A percentile compares a stretch with the other conserved stretches of the same genome.
Conservation (phyloP, 92 coral and sea anemone species). For the Porites cylindrica region DNA sequence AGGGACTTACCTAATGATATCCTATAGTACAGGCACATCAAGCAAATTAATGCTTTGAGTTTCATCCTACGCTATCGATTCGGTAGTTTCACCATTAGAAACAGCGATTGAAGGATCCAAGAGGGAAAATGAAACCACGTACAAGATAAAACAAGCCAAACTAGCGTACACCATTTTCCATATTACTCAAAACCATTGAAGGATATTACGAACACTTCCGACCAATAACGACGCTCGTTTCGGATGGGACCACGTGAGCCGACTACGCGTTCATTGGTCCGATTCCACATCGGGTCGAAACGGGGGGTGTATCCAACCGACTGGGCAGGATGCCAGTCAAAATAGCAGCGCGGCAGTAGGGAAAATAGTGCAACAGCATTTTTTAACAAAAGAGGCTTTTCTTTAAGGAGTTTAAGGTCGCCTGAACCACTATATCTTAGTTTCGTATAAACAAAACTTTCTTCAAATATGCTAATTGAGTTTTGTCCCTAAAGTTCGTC, state of each 20-base stretch:
- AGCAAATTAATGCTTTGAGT: slow-evolving; percentile 79
- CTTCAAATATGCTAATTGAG: not conserved
- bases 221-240: slow-evolving; percentile 70
- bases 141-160: slow-evolving; percentile 49
- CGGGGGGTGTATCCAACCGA: slow-evolving; percentile 14
- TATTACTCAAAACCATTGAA: slow-evolving; percentile 73
- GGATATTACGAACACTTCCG: slow-evolving; percentile 58
- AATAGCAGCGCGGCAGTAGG: slow-evolving; percentile 15
- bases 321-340: slow-evolving; percentile 44
- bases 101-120: slow-evolving; percentile 42
- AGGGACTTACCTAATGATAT: slow-evolving; percentile 75
- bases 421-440: slow-evolving; percentile 21
- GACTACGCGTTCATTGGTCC: slow-evolving; percentile 15
- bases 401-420: slow-evolving; percentile 29
- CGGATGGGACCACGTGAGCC: slow-evolving; percentile 45
- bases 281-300: slow-evolving; percentile 25
- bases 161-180: slow-evolving; percentile 35
- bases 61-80: slow-evolving; percentile 85
- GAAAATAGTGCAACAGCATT: not conserved
- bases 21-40: slow-evolving; percentile 65
- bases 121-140: slow-evolving; percentile 56
- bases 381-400: slow-evolving; percentile 39
- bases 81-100: slow-evolving; percentile 79
- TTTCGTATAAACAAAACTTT: not conserved
- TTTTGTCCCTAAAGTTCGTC: not conserved